A percentile compares a stretch with the other conserved stretches of the same genome.
These are phyloP conservation scores for Tolypeutes matacus DNA, from an alignment of 2,797 vertebrate species.

Conservation along the genomic window DNA sequence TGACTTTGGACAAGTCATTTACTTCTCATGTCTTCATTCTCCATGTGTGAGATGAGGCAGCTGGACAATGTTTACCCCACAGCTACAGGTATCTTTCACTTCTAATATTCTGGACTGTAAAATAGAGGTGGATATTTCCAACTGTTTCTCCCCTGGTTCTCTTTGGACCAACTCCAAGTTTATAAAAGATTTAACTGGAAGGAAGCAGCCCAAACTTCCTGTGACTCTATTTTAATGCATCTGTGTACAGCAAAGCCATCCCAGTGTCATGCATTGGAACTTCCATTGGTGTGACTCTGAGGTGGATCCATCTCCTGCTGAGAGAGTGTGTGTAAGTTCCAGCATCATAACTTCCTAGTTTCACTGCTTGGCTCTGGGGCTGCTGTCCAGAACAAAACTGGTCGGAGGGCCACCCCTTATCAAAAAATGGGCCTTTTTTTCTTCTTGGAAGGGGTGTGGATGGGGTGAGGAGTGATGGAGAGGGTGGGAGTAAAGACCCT, in stretches of 20 bases:
- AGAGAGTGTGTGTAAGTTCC: not conserved
- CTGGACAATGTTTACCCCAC: not conserved
- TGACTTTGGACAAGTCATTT: not conserved
- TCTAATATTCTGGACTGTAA: not conserved
- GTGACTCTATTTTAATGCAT: not conserved
- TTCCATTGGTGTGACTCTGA: not conserved
- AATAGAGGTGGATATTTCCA: not conserved
- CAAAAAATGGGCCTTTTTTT: not conserved
- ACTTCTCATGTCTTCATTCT: not conserved
- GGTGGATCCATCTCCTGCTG: not conserved
- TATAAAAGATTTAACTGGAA: constrained; percentile 38
- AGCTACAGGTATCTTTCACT: not conserved
- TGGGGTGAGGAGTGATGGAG: not conserved
- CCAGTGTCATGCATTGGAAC: not conserved
- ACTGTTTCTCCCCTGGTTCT: not conserved
- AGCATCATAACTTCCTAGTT: constrained; percentile 1
- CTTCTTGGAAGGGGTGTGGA: not conserved
- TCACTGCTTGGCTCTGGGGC: not conserved
- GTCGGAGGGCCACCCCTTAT: not conserved
- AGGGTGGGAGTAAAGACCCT: not conserved
- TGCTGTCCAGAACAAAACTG: not conserved
- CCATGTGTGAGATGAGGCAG: not conserved
- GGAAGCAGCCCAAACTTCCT: not conserved
- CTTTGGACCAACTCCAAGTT: not conserved
- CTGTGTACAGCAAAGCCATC: not conserved